These are phyloP conservation scores for Amphiprion percula DNA, from an alignment of 2,113 vertebrate genomes.

Conservation along the genomic window DNA sequence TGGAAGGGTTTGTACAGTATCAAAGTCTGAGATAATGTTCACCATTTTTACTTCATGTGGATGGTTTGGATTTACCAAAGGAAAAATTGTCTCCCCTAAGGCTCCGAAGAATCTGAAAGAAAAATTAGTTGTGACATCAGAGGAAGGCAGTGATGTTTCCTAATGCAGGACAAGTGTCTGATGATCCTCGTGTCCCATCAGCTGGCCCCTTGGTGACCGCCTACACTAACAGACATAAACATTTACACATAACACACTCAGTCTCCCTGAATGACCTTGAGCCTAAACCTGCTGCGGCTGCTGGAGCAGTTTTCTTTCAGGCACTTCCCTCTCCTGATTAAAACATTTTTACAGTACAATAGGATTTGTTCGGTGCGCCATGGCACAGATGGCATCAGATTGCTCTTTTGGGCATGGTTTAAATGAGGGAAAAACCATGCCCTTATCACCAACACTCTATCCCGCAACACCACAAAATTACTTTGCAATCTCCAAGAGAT, in stretches of 20 bases:
- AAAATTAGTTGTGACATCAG: constrained; percentile 35
- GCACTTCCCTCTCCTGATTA: constrained; percentile 54
- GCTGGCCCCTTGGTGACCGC: not conserved
- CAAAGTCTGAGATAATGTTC: constrained; percentile 58
- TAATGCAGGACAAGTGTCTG: constrained; percentile 21
- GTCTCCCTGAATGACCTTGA: constrained; percentile 52
- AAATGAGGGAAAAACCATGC: constrained; percentile 28
- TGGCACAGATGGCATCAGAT: constrained; percentile 70
- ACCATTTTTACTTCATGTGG: constrained; percentile 18
- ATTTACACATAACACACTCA: not conserved
- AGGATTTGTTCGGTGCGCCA: constrained; percentile 60
- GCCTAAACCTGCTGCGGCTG: constrained; percentile 33
- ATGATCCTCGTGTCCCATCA: constrained; percentile 7
- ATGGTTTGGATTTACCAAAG: constrained; percentile 37
- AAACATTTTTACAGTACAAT: constrained; percentile 38
- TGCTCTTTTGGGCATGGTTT: constrained; percentile 58
- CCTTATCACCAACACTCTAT: not conserved
- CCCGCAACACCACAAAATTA: not conserved
- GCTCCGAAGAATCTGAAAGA: constrained; percentile 32
- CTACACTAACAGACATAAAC: constrained; percentile 12
- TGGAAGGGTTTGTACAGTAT: constrained; percentile 34
- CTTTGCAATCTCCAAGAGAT: constrained; percentile 5
- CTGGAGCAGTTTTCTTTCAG: not conserved
- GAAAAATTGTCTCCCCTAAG: constrained; percentile 27
- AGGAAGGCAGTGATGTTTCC: constrained; percentile 30